Evolutionary conservation across 1,140 invertebrate species (phyloP).

Genomic region (Diachasmimorpha longicaudata): DNA sequence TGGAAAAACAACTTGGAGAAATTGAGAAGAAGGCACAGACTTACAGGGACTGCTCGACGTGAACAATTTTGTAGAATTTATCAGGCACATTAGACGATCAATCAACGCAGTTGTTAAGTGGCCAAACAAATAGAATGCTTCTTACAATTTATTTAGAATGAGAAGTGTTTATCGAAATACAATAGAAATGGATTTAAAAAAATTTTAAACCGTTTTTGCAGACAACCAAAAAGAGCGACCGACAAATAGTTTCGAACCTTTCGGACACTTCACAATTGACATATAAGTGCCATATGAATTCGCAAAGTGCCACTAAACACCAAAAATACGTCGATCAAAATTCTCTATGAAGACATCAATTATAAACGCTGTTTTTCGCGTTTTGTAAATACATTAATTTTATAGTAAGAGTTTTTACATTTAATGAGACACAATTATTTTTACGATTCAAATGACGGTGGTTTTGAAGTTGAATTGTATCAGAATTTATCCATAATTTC

Average conservation of each 20-base stretch:
- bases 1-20: slow-evolving; percentile 47
- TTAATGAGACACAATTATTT: not conserved
- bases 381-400: slow-evolving; percentile 28
- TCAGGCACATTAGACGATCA: not conserved
- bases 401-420: slow-evolving; percentile 25
- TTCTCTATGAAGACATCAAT: not conserved
- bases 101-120: not conserved
- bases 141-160: too few relatives aligned
- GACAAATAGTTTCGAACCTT: too few relatives aligned
- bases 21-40: slow-evolving; percentile 53
- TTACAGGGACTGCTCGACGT: slow-evolving; percentile 51
- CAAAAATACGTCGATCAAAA: slow-evolving; percentile 10
- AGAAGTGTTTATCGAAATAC: too few relatives aligned
- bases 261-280: not conserved
- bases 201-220: too few relatives aligned
- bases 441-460: not conserved
- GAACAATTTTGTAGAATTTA: slow-evolving; percentile 27
- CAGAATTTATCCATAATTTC: not conserved
- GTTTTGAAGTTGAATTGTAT: not conserved
- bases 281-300: slow-evolving; percentile 16
- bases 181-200: too few relatives aligned
- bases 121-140: too few relatives aligned
- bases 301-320: not conserved
- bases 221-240: too few relatives aligned
- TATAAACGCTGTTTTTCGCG: slow-evolving; percentile 16